Evolutionary conservation across 2,797 vertebrate species (phyloP), one percentile per base, ranked within the genome.

Genomic region (Apodemus agrarius): DNA sequence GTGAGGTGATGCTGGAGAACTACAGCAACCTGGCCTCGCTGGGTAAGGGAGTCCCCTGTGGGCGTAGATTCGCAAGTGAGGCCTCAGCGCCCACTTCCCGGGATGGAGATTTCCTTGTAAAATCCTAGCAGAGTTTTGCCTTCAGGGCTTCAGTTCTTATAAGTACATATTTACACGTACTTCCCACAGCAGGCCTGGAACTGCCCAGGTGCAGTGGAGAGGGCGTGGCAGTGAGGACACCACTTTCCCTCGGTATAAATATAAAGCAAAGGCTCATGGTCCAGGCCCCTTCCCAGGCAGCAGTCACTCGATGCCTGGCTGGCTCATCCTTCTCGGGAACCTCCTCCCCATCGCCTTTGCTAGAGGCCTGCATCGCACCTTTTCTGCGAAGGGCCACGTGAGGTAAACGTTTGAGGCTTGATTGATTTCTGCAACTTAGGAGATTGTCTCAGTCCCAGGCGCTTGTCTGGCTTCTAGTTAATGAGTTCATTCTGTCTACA

Each of bases 1-100:
- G 96, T 13, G 97, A 98, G 26, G 98, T 97, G 95, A 98, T 98
- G 98, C 96, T 97, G 91, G 98, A 98, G 91, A 98, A 97, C 90
- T 98, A 98, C 5, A 89, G 92, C 24, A 93, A 97, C 52, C 86
- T 98, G 89, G 57, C 97, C 86, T 97, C 97, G 0, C 78, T 98
- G 96, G 98, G 98, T 98, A 94, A 97, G 90, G 52, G 89, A 11
- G 0, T 19, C 76, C 54, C 59, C 81, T 24, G 0, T 49, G 16
- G 83, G 40, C 29, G 17, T 12, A 34, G n/a, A 34, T 63, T 80
- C 29, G 54, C 72, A 91, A 49, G 57, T 10, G 40, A 57, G 89
- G 29, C 26, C 52, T 76, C 24, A 14, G 59, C 21, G 59, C 61
- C 26, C 31, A 5, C 54, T 85, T 83, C 12, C 13, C 74, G 65